Percentiles rank a stretch among this genome's conserved stretches.
phyloP scores from a whole-genome alignment of 1,140 invertebrate species.

The Drosophila baimaii region DNA sequence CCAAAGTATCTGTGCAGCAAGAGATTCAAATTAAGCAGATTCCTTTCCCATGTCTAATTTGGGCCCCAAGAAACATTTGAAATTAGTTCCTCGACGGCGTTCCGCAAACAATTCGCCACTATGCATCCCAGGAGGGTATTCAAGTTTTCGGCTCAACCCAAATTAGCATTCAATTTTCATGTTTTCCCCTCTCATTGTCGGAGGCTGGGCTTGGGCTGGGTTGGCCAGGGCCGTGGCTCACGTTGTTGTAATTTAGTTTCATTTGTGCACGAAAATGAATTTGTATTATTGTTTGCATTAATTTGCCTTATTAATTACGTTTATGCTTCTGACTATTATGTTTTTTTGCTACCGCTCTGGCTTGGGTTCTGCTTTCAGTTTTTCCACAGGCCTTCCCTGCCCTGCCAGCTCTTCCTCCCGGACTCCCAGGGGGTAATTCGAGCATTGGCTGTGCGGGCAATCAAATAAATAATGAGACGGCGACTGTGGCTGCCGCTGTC shows the following conservation, averaged over 20 bases:
- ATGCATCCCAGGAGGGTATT: conserved; percentile 50
- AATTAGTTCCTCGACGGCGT: conserved; percentile 13
- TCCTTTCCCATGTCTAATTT: conserved; percentile 29
- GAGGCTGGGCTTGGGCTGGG: conserved; percentile 5
- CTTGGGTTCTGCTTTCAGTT: neutral
- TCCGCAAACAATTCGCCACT: conserved; percentile 26
- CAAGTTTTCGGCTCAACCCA: conserved; percentile 55
- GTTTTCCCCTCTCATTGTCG: conserved; percentile 21
- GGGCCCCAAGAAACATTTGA: conserved; percentile 25
- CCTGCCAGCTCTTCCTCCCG: neutral
- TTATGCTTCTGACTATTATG: conserved; percentile 68
- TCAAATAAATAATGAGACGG: conserved; percentile 82
- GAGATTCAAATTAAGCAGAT: conserved; percentile 30
- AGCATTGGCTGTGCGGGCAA: conserved; percentile 77
- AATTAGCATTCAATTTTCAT: conserved; percentile 64
- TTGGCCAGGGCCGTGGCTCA: conserved; percentile 26
- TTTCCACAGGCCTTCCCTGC: conserved; percentile 14
- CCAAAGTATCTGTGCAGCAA: conserved; percentile 1
- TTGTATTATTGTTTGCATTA: conserved; percentile 83
- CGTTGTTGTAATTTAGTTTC: conserved; percentile 82
- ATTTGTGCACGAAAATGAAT: conserved; percentile 82
- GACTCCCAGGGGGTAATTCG: conserved; percentile 75
- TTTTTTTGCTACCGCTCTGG: conserved; percentile 23
- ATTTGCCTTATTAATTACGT: conserved; percentile 83
- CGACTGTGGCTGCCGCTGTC: conserved; percentile 40